Evolutionary conservation across 2,113 vertebrate genomes (phyloP).

Genomic region (Clarias batrachus): DNA sequence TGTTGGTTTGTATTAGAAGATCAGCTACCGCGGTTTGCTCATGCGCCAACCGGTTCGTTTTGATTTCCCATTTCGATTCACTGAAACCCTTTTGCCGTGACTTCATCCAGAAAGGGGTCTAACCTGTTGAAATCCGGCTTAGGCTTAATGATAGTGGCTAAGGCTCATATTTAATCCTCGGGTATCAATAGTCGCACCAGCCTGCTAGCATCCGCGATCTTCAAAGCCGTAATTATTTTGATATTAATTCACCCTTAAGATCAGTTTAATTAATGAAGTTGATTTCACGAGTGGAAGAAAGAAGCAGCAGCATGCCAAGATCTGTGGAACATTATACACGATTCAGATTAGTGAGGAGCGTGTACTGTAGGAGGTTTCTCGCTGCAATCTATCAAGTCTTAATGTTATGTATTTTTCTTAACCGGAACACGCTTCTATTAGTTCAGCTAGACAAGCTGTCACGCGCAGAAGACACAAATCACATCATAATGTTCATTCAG

Average conservation of each 20-base stretch:
- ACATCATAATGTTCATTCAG: background rate
- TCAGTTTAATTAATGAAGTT: background rate
- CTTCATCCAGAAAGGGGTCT: background rate
- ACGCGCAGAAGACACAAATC: background rate
- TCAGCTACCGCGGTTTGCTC: background rate
- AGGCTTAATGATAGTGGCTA: background rate
- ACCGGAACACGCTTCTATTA: background rate
- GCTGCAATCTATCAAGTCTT: background rate
- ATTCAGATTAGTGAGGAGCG: background rate
- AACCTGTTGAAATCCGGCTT: background rate
- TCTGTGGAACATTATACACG: background rate
- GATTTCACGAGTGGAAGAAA: too few relatives aligned
- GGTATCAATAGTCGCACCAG: background rate
- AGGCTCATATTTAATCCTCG: background rate
- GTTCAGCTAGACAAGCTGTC: background rate
- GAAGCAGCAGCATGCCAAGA: background rate
- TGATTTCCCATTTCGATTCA: background rate
- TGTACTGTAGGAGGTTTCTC: background rate
- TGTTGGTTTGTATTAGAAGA: background rate
- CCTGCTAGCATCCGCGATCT: background rate
- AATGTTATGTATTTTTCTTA: background rate
- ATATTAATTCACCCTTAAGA: background rate
- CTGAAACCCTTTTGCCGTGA: background rate
- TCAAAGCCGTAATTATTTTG: background rate
- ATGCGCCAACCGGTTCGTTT: background rate